phyloP scores from a whole-genome alignment of 2,888 invertebrate species.

The Sussaba pulchella region DNA sequence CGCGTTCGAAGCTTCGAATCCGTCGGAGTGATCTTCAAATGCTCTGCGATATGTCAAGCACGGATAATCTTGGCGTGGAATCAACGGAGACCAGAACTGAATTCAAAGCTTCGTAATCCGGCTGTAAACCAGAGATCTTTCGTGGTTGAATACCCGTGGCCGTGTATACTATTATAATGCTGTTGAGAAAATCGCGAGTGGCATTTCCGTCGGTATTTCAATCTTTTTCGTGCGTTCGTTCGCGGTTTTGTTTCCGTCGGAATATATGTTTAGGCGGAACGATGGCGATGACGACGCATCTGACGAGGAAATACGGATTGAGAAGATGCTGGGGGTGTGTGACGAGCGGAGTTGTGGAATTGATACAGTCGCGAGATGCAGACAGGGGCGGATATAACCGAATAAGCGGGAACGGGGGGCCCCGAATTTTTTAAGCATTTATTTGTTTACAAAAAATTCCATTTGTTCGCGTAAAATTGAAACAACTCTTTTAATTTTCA shows the following conservation, averaged over 20 bases:
- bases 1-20: slow-evolving; percentile 29
- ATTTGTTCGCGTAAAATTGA: too few relatives aligned
- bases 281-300: slow-evolving; percentile 32
- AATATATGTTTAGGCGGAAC: slow-evolving; percentile 34
- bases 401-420: too few relatives aligned
- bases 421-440: too few relatives aligned
- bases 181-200: slow-evolving; percentile 42
- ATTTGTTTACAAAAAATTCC: too few relatives aligned
- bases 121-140: slow-evolving; percentile 13
- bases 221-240: not conserved
- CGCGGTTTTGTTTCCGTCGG: not conserved
- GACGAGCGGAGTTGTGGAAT: too few relatives aligned
- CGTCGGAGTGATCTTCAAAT: slow-evolving; percentile 47
- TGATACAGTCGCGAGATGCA: too few relatives aligned
- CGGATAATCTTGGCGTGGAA: slow-evolving; percentile 46
- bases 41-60: slow-evolving; percentile 49
- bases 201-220: slow-evolving; percentile 56
- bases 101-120: slow-evolving; percentile 36
- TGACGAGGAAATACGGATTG: slow-evolving; percentile 57
- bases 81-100: slow-evolving; percentile 33
- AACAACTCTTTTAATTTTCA: too few relatives aligned
- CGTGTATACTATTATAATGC: slow-evolving; percentile 23
- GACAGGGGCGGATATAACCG: too few relatives aligned
- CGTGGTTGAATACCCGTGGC: slow-evolving; percentile 14
- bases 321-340: slow-evolving; percentile 10